A percentile compares a stretch with the other conserved stretches of the same genome.
phyloP scores from a whole-genome alignment of 1,140 invertebrate genomes.

The Euura lappo region DNA sequence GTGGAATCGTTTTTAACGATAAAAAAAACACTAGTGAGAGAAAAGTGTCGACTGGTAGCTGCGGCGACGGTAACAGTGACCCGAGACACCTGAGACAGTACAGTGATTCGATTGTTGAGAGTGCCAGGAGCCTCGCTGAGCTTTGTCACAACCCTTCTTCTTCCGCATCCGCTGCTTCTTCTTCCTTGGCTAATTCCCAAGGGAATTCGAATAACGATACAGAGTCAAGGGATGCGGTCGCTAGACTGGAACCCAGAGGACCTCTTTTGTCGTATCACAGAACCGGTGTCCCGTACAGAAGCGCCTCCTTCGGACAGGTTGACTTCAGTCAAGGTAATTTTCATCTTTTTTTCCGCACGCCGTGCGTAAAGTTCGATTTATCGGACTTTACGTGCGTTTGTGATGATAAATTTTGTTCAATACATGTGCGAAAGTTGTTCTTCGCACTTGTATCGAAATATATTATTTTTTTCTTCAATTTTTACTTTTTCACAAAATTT shows the following conservation, averaged over 20 bases:
- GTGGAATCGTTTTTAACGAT: too few species aligned
- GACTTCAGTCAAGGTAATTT: constrained; percentile 64
- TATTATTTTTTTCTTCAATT: too few species aligned
- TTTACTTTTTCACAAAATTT: too few species aligned
- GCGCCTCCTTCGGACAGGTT: constrained; percentile 84
- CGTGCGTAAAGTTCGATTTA: too few species aligned
- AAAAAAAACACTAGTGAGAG: too few species aligned
- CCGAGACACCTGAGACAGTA: constrained; percentile 46
- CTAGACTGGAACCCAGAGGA: constrained; percentile 54
- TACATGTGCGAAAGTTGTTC: too few species aligned
- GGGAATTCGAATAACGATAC: constrained; percentile 28
- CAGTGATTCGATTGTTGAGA: constrained; percentile 51
- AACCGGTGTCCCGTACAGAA: constrained; percentile 66
- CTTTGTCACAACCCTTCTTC: constrained; percentile 50
- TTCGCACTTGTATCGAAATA: too few species aligned
- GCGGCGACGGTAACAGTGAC: constrained; percentile 26
- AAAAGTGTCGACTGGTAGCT: not conserved
- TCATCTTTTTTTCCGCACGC: too few species aligned
- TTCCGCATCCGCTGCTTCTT: constrained; percentile 54
- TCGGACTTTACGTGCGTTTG: too few species aligned
- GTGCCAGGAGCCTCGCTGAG: constrained; percentile 40
- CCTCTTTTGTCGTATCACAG: constrained; percentile 42
- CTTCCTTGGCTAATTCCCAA: too few species aligned
- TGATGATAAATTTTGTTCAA: too few species aligned
- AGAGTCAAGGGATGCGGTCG: constrained; percentile 45